phyloP scores from a whole-genome alignment of 2,113 vertebrate genomes.

The Syngnathus floridae region DNA sequence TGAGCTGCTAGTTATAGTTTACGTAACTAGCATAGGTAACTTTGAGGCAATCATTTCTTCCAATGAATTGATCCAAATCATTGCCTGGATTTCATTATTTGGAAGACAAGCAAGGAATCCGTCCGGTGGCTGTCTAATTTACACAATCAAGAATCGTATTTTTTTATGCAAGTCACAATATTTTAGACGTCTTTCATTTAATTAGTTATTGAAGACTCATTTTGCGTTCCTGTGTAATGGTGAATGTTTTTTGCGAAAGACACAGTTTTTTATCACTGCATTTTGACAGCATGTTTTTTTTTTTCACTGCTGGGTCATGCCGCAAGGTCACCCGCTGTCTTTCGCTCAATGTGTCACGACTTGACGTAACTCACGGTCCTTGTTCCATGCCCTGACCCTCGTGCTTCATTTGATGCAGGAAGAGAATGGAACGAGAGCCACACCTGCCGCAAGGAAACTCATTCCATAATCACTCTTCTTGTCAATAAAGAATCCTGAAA shows the following conservation, averaged over 20 bases:
- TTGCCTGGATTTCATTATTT: not conserved
- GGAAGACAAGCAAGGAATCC: not conserved
- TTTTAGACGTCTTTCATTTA: not conserved
- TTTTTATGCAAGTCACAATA: not conserved
- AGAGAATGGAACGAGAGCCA: conserved; percentile 55
- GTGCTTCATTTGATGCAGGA: conserved; percentile 49
- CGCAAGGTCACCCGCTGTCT: not conserved
- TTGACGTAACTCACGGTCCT: not conserved
- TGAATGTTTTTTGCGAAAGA: not conserved
- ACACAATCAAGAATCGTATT: not conserved
- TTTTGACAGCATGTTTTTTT: not conserved
- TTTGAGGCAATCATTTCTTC: too few species aligned
- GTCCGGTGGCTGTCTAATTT: not conserved
- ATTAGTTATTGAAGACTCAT: not conserved
- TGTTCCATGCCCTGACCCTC: conserved; percentile 7
- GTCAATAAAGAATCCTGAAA: conserved; percentile 62
- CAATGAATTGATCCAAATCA: not conserved
- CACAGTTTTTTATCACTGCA: not conserved
- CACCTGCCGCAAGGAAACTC: conserved; percentile 57
- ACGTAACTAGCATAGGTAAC: too few species aligned
- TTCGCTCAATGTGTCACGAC: not conserved
- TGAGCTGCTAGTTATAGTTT: too few species aligned
- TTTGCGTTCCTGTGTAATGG: not conserved
- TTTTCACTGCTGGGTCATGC: not conserved
- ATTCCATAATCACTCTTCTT: conserved; percentile 52